phyloP scores from a whole-genome alignment of 2,888 invertebrate genomes.

The Cyclophora albipunctata region DNA sequence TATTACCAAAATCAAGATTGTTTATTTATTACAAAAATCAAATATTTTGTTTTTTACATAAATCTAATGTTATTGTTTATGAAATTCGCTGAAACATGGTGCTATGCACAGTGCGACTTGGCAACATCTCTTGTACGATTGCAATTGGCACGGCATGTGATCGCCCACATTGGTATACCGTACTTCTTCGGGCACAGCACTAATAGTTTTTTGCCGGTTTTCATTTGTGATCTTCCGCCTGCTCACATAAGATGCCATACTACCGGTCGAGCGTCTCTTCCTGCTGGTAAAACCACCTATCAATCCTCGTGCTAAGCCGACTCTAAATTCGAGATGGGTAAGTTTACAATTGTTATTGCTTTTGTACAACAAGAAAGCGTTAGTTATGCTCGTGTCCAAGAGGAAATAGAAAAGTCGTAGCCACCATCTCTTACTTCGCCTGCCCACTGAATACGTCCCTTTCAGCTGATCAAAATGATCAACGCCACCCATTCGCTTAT shows the following conservation, averaged over 20 bases:
- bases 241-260: conserved; percentile 2
- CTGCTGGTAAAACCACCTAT: conserved; percentile 15
- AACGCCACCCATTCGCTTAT: conserved; percentile 24
- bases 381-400: conserved; percentile 21
- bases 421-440: conserved; percentile 19
- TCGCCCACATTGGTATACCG: conserved; percentile 18
- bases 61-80: background rate
- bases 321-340: conserved; percentile 20
- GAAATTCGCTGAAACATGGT: too few relatives aligned
- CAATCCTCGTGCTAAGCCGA: conserved; percentile 18
- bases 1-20: too few relatives aligned
- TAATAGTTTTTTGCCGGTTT: conserved; percentile 11
- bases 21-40: too few relatives aligned
- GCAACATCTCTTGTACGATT: conserved; percentile 13
- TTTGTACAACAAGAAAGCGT: conserved; percentile 19
- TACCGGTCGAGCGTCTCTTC: conserved; percentile 9
- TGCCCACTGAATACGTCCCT: conserved; percentile 19
- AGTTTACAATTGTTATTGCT: conserved; percentile 12
- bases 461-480: conserved; percentile 6
- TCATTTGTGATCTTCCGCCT: conserved; percentile 9
- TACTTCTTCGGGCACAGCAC: conserved; percentile 18
- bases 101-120: background rate
- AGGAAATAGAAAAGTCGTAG: conserved; percentile 22
- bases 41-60: too few relatives aligned
- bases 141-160: conserved; percentile 14